Conservation (phyloP, 2,113 vertebrate genomes). For the Fregetta grallaria region DNA sequence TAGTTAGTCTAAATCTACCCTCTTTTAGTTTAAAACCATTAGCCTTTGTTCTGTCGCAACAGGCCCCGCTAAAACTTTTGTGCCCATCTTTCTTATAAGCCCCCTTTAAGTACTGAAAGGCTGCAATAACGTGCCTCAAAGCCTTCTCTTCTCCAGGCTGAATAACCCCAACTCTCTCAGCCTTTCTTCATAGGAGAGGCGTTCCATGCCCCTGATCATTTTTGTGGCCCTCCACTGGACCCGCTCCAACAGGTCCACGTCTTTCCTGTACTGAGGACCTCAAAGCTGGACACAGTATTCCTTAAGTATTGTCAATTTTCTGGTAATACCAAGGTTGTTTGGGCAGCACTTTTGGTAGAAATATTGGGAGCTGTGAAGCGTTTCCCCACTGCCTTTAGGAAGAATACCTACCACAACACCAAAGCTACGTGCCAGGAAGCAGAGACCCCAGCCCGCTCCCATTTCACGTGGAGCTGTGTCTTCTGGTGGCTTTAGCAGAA, state of each 20-base stretch:
- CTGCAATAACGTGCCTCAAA: neutral
- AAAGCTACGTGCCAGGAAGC: neutral
- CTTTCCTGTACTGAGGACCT: neutral
- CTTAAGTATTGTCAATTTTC: neutral
- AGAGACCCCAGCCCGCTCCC: neutral
- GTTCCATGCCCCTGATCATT: neutral
- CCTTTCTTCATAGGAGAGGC: neutral
- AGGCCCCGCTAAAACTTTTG: neutral
- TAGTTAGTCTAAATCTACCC: neutral
- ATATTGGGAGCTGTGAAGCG: neutral
- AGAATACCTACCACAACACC: neutral
- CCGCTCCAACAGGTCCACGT: neutral
- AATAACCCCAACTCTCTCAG: neutral
- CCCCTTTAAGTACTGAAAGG: neutral
- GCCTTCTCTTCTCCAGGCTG: neutral
- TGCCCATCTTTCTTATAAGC: neutral
- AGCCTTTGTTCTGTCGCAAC: neutral
- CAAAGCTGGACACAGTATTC: neutral
- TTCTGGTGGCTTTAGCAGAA: neutral
- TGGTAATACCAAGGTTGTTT: neutral
- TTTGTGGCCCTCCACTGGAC: neutral
- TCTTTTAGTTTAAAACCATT: neutral
- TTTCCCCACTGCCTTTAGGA: neutral
- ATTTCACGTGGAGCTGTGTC: neutral
- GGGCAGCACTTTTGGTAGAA: neutral